Conservation (phyloP, 2,888 invertebrate genomes). For the Micropterix aruncella region DNA sequence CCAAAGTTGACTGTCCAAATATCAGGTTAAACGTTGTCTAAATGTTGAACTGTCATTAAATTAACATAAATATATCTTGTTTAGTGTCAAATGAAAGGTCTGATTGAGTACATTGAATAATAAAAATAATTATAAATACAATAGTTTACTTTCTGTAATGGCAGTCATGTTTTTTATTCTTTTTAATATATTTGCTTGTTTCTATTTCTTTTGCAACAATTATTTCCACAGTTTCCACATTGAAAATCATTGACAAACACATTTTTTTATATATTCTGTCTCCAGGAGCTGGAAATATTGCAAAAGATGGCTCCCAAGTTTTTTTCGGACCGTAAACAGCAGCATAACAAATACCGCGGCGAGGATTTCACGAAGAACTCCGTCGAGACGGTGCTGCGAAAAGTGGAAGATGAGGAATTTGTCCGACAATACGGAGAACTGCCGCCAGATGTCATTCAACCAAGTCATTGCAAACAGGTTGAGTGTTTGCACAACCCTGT, state of each 20-base stretch:
- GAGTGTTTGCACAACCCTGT: slow-evolving; percentile 42
- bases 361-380: slow-evolving; percentile 50
- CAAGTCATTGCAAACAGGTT: slow-evolving; percentile 33
- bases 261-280: not conserved
- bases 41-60: no score
- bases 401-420: slow-evolving; percentile 32
- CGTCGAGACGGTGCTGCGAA: slow-evolving; percentile 40
- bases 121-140: no score
- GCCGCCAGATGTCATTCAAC: slow-evolving; percentile 27
- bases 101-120: no score
- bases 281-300: slow-evolving; percentile 28
- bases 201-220: not conserved
- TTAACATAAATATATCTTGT: no score
- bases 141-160: no score
- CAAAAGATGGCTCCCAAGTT: slow-evolving; percentile 28
- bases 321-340: slow-evolving; percentile 24
- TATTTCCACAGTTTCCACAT: not conserved
- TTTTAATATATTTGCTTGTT: not conserved
- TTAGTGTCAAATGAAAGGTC: no score
- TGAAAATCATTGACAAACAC: not conserved
- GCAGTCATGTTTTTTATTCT: no score
- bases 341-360: slow-evolving; percentile 25
- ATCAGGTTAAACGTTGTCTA: no score
- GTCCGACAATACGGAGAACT: slow-evolving; percentile 35
- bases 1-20: no score